Evolutionary conservation across 2,113 vertebrate genomes (phyloP).

Genomic region (Pygoscelis adeliae): DNA sequence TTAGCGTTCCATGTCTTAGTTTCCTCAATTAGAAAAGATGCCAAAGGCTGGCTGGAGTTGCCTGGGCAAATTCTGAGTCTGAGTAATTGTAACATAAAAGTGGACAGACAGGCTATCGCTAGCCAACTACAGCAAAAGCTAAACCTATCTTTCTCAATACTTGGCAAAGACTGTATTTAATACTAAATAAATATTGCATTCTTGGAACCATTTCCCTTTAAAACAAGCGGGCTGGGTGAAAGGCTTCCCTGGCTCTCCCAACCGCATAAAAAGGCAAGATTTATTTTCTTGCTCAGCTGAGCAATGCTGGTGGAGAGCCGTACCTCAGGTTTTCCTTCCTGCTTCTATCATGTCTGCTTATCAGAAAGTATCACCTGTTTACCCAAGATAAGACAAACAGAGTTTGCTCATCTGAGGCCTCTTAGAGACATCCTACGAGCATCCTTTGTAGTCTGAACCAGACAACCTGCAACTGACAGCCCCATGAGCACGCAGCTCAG

Average conservation of each 20-base stretch:
- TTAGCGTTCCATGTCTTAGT: neutral
- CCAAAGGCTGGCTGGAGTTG: neutral
- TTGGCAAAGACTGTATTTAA: neutral
- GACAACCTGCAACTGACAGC: neutral
- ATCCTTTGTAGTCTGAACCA: neutral
- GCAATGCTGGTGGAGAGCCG: neutral
- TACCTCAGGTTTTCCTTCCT: slow-evolving; percentile 54
- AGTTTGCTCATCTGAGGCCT: neutral
- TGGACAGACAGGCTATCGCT: neutral
- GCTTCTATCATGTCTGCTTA: slow-evolving; percentile 10
- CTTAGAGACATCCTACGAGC: neutral
- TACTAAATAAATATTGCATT: neutral
- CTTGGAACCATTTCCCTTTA: neutral
- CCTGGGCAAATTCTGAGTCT: neutral
- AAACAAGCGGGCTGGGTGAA: slow-evolving; percentile 5
- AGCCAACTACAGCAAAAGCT: neutral
- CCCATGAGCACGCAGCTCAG: fast-evolving
- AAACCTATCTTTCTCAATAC: neutral
- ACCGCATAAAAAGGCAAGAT: neutral
- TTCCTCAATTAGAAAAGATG: neutral
- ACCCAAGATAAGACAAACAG: neutral
- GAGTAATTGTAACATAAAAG: neutral
- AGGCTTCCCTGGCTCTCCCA: neutral
- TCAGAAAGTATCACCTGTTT: slow-evolving; percentile 30
- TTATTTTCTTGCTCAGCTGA: slow-evolving; percentile 3